Conservation (phyloP, 1,140 invertebrate species). For the Bombus soroeensis region DNA sequence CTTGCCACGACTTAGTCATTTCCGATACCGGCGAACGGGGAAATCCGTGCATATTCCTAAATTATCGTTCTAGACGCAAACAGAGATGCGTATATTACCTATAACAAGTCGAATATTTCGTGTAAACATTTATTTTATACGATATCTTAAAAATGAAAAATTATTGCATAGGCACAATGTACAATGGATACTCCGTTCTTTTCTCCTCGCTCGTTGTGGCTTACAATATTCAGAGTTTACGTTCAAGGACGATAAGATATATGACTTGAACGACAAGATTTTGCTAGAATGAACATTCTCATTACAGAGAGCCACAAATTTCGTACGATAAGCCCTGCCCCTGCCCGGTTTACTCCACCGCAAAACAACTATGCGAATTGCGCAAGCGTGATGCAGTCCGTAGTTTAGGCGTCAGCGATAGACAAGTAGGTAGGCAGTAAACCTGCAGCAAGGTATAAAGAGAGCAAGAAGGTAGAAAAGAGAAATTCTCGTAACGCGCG, state of each 20-base stretch:
- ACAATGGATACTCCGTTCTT: neutral
- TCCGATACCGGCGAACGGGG: neutral
- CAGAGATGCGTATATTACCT: neutral
- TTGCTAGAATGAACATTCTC: conserved; percentile 1
- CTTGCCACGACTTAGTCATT: too few species aligned
- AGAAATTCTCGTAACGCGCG: neutral
- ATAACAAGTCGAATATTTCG: neutral
- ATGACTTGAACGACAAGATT: neutral
- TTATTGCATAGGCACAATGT: neutral
- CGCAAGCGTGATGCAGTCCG: neutral
- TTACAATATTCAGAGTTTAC: neutral
- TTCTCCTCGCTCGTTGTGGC: too few species aligned
- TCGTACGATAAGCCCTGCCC: neutral
- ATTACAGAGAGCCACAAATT: neutral
- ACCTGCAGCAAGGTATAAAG: neutral
- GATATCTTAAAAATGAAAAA: neutral
- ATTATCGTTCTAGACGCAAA: neutral
- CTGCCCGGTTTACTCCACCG: neutral
- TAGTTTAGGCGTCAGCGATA: conserved; percentile 39
- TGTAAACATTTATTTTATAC: neutral
- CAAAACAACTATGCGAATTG: conserved; percentile 5
- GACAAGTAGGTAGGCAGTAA: conserved; percentile 14
- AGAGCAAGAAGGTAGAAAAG: neutral
- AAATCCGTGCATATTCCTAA: neutral
- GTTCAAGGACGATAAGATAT: too few species aligned